Evolutionary conservation across 2,888 invertebrate genomes (phyloP).

Genomic region (Drosophila nr. fundita): DNA sequence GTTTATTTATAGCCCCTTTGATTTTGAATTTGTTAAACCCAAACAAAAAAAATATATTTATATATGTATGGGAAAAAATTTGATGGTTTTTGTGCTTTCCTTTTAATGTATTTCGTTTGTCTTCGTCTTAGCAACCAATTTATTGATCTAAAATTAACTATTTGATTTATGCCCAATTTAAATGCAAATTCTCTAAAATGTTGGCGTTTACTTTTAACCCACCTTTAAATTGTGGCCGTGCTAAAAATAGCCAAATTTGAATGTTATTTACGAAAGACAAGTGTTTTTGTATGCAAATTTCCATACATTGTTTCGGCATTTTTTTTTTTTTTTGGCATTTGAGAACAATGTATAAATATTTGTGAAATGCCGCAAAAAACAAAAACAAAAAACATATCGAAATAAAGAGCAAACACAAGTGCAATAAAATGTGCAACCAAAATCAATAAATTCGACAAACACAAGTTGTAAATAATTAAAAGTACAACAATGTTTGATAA

Average conservation of each 20-base stretch:
- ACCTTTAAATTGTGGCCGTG: not conserved
- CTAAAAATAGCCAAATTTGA: not conserved
- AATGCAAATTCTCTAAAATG: not conserved
- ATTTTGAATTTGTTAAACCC: slow-evolving; percentile 26
- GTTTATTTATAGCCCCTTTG: slow-evolving; percentile 65
- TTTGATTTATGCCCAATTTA: not conserved
- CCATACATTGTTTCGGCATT: not conserved
- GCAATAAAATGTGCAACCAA: not conserved
- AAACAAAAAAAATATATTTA: not conserved
- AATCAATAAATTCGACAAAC: slow-evolving; percentile 5
- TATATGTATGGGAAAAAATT: not conserved
- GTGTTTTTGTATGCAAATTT: slow-evolving; percentile 13
- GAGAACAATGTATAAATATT: not conserved
- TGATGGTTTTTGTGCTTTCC: slow-evolving; percentile 11
- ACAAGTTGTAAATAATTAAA: not conserved
- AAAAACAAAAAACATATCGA: not conserved
- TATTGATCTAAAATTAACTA: not conserved
- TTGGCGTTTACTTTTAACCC: not conserved
- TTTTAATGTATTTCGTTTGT: not conserved
- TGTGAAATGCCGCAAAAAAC: not conserved
- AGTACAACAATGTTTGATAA: not conserved
- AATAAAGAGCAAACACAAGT: slow-evolving; percentile 1
- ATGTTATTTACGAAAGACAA: slow-evolving; percentile 10
- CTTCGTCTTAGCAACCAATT: not conserved
- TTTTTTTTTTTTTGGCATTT: not conserved